phyloP scores from a whole-genome alignment of 1,140 invertebrate genomes.

The Eupristina koningsbergeri region DNA sequence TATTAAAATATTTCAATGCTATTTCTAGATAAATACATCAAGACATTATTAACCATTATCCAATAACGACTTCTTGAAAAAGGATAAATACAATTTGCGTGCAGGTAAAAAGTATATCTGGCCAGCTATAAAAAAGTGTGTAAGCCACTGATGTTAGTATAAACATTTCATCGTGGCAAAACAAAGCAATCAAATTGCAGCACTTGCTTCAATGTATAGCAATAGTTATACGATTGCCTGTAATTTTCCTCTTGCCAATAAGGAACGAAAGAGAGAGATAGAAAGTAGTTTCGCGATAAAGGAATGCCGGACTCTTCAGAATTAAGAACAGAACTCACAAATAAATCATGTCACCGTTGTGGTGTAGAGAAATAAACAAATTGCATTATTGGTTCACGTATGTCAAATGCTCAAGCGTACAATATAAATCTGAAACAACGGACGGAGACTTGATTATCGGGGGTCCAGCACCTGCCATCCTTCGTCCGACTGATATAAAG shows the following conservation, averaged over 20 bases:
- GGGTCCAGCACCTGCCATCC: background rate
- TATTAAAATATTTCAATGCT: background rate
- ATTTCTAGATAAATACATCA: background rate
- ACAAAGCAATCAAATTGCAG: background rate
- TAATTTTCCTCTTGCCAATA: background rate
- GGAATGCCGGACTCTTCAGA: background rate
- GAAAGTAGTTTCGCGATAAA: background rate
- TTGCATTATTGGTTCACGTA: constrained; percentile 24
- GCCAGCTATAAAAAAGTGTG: background rate
- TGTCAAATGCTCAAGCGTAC: background rate
- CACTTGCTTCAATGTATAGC: background rate
- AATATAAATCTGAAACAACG: background rate
- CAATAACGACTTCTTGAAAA: background rate
- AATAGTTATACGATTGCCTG: background rate
- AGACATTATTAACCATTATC: background rate
- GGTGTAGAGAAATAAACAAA: constrained; percentile 32
- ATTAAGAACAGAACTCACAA: background rate
- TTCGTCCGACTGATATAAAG: background rate
- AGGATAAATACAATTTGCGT: background rate
- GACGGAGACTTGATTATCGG: background rate
- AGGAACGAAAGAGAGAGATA: background rate
- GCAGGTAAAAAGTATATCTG: background rate
- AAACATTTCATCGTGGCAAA: background rate
- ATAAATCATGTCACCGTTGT: background rate
- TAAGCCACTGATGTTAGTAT: background rate